Conservation (phyloP, 2,113 vertebrate genomes). For the Nasalis larvatus region DNA sequence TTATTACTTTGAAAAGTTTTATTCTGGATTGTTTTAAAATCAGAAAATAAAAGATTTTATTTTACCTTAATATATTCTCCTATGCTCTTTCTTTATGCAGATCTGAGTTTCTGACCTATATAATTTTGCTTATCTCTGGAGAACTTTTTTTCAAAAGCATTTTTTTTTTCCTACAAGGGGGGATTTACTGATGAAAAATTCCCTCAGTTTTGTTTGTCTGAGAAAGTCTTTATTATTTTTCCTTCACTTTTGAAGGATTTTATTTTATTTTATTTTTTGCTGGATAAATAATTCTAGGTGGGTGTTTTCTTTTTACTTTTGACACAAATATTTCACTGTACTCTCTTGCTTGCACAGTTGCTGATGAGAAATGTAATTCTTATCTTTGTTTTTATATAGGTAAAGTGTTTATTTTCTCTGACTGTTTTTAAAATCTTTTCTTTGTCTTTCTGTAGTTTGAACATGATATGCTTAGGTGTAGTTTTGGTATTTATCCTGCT, state of each 20-base stretch:
- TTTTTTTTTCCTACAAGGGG: neutral
- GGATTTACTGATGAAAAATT: neutral
- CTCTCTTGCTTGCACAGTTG: neutral
- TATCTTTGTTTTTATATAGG: neutral
- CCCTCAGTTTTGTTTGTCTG: neutral
- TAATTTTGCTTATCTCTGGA: slow-evolving; percentile 29
- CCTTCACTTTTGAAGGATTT: slow-evolving; percentile 7
- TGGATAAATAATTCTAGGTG: neutral
- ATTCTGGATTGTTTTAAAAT: neutral
- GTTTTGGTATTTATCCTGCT: neutral
- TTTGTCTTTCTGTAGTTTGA: slow-evolving; percentile 31
- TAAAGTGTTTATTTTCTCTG: neutral
- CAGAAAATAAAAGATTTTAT: slow-evolving; percentile 25
- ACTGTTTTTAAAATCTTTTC: neutral
- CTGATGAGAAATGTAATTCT: slow-evolving; percentile 16
- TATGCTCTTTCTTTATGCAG: neutral
- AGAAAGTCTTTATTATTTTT: slow-evolving; percentile 25
- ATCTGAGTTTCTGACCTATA: neutral
- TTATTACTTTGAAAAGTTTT: slow-evolving; percentile 19
- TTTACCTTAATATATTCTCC: slow-evolving; percentile 6
- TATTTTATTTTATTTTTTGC: neutral
- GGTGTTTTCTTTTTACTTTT: neutral
- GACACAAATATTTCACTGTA: slow-evolving; percentile 17
- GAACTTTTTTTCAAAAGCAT: neutral
- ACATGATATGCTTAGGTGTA: neutral